Evolutionary conservation across 92 coral and sea anemone species (phyloP).

Genomic region (Bergia sp.): DNA sequence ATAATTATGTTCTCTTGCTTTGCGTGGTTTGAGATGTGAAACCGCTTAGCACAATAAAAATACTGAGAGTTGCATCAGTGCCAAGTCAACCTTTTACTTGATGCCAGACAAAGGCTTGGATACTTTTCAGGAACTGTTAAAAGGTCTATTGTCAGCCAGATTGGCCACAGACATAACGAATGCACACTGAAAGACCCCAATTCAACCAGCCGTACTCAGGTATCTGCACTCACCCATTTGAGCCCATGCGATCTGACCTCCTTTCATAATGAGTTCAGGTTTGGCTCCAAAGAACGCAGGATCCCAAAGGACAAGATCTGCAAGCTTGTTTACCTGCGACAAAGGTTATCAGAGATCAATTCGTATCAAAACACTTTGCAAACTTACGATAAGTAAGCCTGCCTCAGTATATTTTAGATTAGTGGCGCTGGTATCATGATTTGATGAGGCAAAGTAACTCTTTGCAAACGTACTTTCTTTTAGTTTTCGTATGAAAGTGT

Average conservation of each 20-base stretch:
- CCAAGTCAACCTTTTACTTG: too few relatives aligned
- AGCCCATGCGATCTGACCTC: slow-evolving; percentile 78
- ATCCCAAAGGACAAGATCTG: slow-evolving; percentile 76
- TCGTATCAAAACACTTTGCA: neutral
- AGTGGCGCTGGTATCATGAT: too few relatives aligned
- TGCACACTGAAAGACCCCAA: too few relatives aligned
- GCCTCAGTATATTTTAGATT: neutral
- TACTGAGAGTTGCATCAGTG: too few relatives aligned
- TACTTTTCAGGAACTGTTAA: too few relatives aligned
- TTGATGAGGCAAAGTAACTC: too few relatives aligned
- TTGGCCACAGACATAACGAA: neutral
- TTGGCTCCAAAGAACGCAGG: slow-evolving; percentile 77
- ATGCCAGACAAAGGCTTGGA: too few relatives aligned
- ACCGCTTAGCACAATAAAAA: too few relatives aligned
- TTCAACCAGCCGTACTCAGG: neutral
- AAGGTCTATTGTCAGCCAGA: neutral
- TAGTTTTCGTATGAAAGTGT: too few relatives aligned
- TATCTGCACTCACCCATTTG: slow-evolving; percentile 64
- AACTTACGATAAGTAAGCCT: neutral
- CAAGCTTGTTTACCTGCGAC: slow-evolving; percentile 63
- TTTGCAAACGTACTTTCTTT: too few relatives aligned
- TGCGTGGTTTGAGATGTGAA: too few relatives aligned
- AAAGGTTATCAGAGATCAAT: neutral
- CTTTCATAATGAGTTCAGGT: slow-evolving; percentile 67
- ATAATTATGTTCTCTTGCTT: too few relatives aligned